Evolutionary conservation across 37 sponge, comb jelly and placozoan species (phyloP).

Genomic region (Beroe ovata): DNA sequence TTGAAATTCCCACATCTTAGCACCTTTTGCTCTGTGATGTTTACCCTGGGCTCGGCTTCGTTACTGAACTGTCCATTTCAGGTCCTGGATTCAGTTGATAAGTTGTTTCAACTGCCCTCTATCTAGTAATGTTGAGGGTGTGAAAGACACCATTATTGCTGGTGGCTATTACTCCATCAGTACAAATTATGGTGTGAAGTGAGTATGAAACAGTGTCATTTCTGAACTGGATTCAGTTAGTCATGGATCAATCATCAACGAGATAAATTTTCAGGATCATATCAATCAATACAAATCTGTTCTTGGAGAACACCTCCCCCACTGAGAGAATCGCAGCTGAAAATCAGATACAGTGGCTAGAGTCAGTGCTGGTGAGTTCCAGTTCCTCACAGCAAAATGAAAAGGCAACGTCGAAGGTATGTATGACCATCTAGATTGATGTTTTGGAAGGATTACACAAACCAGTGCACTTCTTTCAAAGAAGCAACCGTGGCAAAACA

Average conservation of each 20-base stretch:
- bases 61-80: not conserved
- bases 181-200: slow-evolving; percentile 15
- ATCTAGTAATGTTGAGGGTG: not conserved
- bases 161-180: slow-evolving; percentile 33
- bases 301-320: not conserved
- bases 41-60: too few relatives aligned
- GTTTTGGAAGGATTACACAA: too few relatives aligned
- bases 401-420: too few relatives aligned
- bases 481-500: too few relatives aligned
- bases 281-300: slow-evolving; percentile 45
- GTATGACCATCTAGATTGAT: too few relatives aligned
- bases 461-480: too few relatives aligned
- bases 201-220: too few relatives aligned
- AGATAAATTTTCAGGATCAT: slow-evolving; percentile 60
- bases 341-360: slow-evolving; percentile 20
- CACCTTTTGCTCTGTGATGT: too few relatives aligned
- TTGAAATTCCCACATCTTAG: too few relatives aligned
- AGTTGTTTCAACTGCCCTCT: slow-evolving; percentile 36
- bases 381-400: not conserved
- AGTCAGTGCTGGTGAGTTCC: slow-evolving; percentile 8
- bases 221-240: too few relatives aligned
- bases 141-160: slow-evolving; percentile 10
- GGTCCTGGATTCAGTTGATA: slow-evolving; percentile 25
- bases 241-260: too few relatives aligned
- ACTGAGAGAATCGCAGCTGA: not conserved